Evolutionary conservation across 2,888 invertebrate species (phyloP), one percentile per base, ranked within the genome.

Genomic region (Caenorhabditis angaria): DNA sequence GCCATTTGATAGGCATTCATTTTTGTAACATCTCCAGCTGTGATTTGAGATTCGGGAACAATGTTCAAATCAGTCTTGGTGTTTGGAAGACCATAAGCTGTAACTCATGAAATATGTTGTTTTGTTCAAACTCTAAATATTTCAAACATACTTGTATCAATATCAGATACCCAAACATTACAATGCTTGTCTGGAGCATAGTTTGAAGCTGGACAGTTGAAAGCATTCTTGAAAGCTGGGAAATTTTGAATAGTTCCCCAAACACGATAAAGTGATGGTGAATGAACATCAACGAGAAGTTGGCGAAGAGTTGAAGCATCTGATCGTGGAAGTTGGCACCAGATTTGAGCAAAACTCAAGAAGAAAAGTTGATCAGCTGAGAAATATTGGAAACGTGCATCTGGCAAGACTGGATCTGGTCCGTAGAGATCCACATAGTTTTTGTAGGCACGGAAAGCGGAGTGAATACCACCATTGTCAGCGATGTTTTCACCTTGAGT

Each of bases 401-500:
- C 85, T 20, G 85, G 85, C n/a, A 85, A 75, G 14, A 48, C 65
- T n/a, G 82, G 79, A 54, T 86, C 84, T 10, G 80, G 74, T 28
- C 84, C 85, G 47, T 80, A 75, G 4, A 84, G 71, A 41, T 78
- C 64, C 8, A 80, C 74, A 54, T 76, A 80, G 57, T 79, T 79
- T 35, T 80, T 77, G 72, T 84, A 84, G 12, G 85, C 84, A 35
- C 81, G 76, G 76, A 69, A 86, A 0, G 85, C 83, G 3, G 85
- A 77, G 61, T 84, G 84, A 48, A 85, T 85, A 10, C 89, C 82
- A 60, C 90, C 90, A 80, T 90, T 91, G 79, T 90, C 90, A 2
- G 90, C 90, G 65, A 91, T 90, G 82, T 91, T 90, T 83, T 90
- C 90, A 22, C 90, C 90, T 41, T 91, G 87, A 2, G 91, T 91